Conservation (phyloP, 2,888 invertebrate species). For the Hirudinaria manillensis region DNA sequence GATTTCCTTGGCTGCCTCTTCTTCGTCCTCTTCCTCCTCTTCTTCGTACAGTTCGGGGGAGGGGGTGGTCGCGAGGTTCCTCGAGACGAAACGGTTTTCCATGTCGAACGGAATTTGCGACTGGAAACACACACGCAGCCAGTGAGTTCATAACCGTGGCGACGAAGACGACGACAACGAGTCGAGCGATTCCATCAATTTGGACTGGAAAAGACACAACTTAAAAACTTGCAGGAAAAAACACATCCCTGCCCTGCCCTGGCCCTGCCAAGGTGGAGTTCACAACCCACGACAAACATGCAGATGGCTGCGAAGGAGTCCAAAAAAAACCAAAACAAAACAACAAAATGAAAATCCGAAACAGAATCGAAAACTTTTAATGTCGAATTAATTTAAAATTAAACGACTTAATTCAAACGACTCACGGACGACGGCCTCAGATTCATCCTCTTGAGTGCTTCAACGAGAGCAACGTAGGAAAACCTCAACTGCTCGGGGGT, state of each 20-base stretch:
- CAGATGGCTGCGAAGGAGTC: too few species aligned
- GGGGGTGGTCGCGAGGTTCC: not conserved
- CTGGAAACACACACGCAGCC: not conserved
- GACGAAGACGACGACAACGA: not conserved
- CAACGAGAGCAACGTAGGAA: slow-evolving; percentile 59
- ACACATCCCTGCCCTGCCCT: too few species aligned
- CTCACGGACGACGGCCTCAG: not conserved
- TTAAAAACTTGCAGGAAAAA: too few species aligned
- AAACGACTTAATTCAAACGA: not conserved
- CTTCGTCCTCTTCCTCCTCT: not conserved
- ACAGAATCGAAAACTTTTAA: too few species aligned
- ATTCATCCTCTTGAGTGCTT: slow-evolving; percentile 25
- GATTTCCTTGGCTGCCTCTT: not conserved
- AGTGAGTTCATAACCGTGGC: not conserved
- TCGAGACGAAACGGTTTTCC: not conserved
- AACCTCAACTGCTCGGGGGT: slow-evolving; percentile 87
- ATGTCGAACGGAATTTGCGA: not conserved
- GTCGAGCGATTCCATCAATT: too few species aligned
- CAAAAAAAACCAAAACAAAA: too few species aligned
- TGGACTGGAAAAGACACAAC: too few species aligned
- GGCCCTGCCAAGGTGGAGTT: too few species aligned
- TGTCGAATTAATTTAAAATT: not conserved
- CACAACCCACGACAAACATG: too few species aligned
- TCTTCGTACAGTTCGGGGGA: not conserved
- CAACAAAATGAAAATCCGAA: too few species aligned